These are phyloP conservation scores for Porites lutea DNA, from an alignment of 64 coral and sea anemone species.

Conservation along the genomic window DNA sequence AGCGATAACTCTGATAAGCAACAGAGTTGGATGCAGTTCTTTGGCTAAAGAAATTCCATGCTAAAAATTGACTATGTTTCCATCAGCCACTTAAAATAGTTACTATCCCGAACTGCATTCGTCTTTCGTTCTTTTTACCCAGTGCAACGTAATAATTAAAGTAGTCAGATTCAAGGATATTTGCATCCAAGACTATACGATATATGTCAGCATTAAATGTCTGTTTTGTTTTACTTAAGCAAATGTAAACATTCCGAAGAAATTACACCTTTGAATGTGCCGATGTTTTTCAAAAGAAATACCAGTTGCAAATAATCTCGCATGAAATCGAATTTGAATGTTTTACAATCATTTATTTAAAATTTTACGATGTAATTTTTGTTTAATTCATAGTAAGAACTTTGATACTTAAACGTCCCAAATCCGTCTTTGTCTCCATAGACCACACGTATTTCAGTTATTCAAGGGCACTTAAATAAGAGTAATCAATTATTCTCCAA, in stretches of 20 bases:
- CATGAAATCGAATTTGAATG: neutral
- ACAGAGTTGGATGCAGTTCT: conserved; percentile 50
- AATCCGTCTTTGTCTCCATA: too few species aligned
- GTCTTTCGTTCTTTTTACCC: too few species aligned
- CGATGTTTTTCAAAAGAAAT: neutral
- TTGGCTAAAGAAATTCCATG: neutral
- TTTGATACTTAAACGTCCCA: too few species aligned
- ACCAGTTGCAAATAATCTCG: neutral
- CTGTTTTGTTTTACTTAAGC: neutral
- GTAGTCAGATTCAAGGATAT: neutral
- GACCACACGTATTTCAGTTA: too few species aligned
- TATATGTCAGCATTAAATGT: neutral
- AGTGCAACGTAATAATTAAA: neutral
- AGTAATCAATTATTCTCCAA: too few species aligned
- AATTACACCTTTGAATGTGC: neutral
- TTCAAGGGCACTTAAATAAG: too few species aligned
- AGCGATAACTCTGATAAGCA: conserved; percentile 1
- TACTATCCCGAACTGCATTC: too few species aligned
- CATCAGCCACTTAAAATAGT: neutral
- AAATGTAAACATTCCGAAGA: neutral
- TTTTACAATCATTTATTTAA: neutral
- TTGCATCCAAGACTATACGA: neutral
- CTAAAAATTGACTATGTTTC: neutral
- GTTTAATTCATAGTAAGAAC: too few species aligned
- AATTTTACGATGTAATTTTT: too few species aligned